A percentile compares a stretch with the other conserved stretches of the same genome.
These are phyloP conservation scores for Melanchra persicariae DNA, from an alignment of 2,888 invertebrate species.

Conservation along the genomic window DNA sequence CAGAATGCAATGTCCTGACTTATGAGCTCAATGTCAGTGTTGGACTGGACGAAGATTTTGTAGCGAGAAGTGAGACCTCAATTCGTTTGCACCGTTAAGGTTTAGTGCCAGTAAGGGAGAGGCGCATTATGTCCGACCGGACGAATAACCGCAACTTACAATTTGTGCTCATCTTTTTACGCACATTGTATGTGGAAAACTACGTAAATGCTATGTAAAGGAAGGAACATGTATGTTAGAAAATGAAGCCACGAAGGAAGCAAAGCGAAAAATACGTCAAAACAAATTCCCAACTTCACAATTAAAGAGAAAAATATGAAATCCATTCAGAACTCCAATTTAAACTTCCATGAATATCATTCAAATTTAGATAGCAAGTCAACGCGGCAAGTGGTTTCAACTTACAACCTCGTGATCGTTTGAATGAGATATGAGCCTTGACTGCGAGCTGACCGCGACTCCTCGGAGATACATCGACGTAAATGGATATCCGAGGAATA, in stretches of 20 bases:
- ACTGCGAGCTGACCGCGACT: constrained; percentile 56
- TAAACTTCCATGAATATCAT: constrained; percentile 60
- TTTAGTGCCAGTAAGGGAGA: constrained; percentile 9
- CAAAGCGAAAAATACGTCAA: not conserved
- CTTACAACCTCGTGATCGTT: constrained; percentile 65
- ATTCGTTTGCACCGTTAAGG: constrained; percentile 16
- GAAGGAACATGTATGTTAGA: not conserved
- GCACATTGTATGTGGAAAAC: constrained; percentile 5
- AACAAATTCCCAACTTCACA: constrained; percentile 14
- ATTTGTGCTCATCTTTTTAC: constrained; percentile 32
- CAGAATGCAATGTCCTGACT: constrained; percentile 36
- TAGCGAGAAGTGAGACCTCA: constrained; percentile 14
- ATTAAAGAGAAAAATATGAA: constrained; percentile 43
- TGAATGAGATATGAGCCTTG: constrained; percentile 61
- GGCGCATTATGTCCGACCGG: not conserved
- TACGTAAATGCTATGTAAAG: not conserved
- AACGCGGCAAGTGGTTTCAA: constrained; percentile 63
- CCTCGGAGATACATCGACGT: constrained; percentile 55
- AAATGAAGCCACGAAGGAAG: not conserved
- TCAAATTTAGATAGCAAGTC: constrained; percentile 52
- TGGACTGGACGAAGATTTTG: constrained; percentile 10
- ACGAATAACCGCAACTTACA: constrained; percentile 34
- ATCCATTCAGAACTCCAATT: constrained; percentile 35
- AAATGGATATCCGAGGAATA: constrained; percentile 58
- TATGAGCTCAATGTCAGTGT: constrained; percentile 38